These are phyloP conservation scores for Xiphophorus birchmanni DNA, from an alignment of 2,797 vertebrate species.

Conservation along the genomic window DNA sequence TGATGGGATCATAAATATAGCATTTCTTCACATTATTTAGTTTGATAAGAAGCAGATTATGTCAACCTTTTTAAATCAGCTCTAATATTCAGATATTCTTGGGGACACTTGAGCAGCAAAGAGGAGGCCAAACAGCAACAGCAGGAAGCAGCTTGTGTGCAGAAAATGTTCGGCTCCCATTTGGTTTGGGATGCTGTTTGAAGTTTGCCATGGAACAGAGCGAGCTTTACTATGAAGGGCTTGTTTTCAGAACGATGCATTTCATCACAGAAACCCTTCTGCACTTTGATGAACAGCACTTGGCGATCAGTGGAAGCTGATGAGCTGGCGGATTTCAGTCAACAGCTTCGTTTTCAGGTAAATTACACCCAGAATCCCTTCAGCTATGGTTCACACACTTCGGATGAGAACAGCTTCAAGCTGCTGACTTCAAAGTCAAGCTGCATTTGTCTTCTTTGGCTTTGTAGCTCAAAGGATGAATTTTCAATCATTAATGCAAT, in stretches of 20 bases:
- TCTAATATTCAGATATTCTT: conserved; percentile 11
- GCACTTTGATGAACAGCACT: conserved; percentile 60
- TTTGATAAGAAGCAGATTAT: conserved; percentile 31
- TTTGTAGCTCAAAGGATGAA: conserved; percentile 43
- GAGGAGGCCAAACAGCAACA: conserved; percentile 56
- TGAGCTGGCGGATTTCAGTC: not conserved
- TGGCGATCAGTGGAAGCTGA: conserved; percentile 18
- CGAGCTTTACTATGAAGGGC: conserved; percentile 48
- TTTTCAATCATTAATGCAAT: conserved; percentile 53
- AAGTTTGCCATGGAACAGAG: conserved; percentile 63
- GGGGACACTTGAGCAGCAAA: conserved; percentile 13
- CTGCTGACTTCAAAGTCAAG: conserved; percentile 42
- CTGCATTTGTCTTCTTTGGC: conserved; percentile 39
- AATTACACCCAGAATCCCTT: conserved; percentile 35
- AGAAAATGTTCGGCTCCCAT: conserved; percentile 43
- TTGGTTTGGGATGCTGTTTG: conserved; percentile 68
- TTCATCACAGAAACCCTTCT: conserved; percentile 42
- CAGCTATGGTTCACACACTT: conserved; percentile 36
- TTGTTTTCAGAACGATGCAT: conserved; percentile 55
- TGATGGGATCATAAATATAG: conserved; percentile 42
- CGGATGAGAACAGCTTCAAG: conserved; percentile 35
- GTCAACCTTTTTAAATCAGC: conserved; percentile 25
- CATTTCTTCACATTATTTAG: conserved; percentile 44
- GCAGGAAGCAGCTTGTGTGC: conserved; percentile 56
- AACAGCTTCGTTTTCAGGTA: conserved; percentile 30